These are phyloP conservation scores for Florisuga fusca DNA, from an alignment of 2,797 vertebrate genomes.

Conservation along the genomic window DNA sequence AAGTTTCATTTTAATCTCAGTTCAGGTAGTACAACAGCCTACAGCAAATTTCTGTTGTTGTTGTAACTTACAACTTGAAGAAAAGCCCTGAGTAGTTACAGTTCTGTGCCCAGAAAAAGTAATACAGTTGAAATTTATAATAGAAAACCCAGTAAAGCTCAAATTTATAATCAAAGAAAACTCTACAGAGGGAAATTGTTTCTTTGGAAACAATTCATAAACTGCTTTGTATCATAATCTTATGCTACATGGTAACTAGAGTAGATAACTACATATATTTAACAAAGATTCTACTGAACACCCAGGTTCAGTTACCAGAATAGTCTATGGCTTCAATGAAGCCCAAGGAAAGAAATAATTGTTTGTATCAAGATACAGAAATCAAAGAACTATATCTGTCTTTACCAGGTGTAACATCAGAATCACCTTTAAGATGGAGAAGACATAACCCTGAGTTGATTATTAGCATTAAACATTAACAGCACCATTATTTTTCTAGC, in stretches of 20 bases:
- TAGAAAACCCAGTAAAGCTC: background rate
- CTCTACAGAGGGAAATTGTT: background rate
- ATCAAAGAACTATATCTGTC: background rate
- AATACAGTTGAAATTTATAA: background rate
- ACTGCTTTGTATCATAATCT: background rate
- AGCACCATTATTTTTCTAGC: background rate
- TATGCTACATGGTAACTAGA: background rate
- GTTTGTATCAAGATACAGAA: background rate
- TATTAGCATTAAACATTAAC: background rate
- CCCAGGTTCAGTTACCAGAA: background rate
- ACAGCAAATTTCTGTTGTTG: background rate
- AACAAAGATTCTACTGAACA: background rate
- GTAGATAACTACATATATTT: background rate
- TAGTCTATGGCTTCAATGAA: background rate
- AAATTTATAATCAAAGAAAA: slow-evolving; percentile 11
- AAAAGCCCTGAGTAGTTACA: background rate
- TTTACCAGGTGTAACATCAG: background rate
- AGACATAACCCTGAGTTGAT: background rate
- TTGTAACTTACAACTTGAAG: background rate
- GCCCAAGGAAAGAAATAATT: background rate
- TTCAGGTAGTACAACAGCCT: background rate
- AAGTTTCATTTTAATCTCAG: background rate
- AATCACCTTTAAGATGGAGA: background rate
- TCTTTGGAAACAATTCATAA: background rate
- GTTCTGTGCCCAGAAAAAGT: background rate